phyloP scores from a whole-genome alignment of 2,888 invertebrate species.

The Drosophila lutescens region DNA sequence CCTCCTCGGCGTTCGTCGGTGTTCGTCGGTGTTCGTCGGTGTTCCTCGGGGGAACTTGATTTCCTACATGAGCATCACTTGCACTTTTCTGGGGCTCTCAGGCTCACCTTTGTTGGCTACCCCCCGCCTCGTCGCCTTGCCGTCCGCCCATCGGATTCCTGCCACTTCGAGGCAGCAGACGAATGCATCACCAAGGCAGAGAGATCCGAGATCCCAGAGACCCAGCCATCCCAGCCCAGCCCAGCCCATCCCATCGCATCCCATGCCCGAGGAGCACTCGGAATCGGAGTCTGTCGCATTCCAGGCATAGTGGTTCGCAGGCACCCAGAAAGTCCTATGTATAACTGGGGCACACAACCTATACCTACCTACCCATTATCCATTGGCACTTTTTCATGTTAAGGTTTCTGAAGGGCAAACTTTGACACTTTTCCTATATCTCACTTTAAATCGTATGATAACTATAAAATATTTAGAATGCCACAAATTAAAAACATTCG shows the following conservation, averaged over 20 bases:
- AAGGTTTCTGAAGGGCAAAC: not conserved
- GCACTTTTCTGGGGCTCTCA: constrained; percentile 77
- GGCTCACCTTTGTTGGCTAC: constrained; percentile 39
- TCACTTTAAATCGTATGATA: too few species aligned
- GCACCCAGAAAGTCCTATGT: not conserved
- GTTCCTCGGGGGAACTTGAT: constrained; percentile 53
- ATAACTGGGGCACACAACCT: not conserved
- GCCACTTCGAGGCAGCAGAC: constrained; percentile 39
- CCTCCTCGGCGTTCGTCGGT: constrained; percentile 8
- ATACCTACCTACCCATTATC: not conserved
- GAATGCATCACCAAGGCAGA: constrained; percentile 40
- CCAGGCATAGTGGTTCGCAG: constrained; percentile 25
- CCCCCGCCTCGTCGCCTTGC: not conserved
- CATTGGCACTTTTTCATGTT: not conserved
- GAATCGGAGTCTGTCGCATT: constrained; percentile 38
- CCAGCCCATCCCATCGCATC: constrained; percentile 11
- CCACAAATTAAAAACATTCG: too few species aligned
- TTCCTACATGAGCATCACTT: constrained; percentile 80
- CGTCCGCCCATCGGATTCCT: constrained; percentile 18
- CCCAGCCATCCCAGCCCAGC: constrained; percentile 27
- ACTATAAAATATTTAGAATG: too few species aligned
- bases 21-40: too few species aligned
- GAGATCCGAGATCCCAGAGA: constrained; percentile 30
- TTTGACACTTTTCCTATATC: not conserved
- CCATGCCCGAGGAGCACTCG: constrained; percentile 14